Conservation (phyloP, 1,140 invertebrate species). For the Elysia chlorotica region DNA sequence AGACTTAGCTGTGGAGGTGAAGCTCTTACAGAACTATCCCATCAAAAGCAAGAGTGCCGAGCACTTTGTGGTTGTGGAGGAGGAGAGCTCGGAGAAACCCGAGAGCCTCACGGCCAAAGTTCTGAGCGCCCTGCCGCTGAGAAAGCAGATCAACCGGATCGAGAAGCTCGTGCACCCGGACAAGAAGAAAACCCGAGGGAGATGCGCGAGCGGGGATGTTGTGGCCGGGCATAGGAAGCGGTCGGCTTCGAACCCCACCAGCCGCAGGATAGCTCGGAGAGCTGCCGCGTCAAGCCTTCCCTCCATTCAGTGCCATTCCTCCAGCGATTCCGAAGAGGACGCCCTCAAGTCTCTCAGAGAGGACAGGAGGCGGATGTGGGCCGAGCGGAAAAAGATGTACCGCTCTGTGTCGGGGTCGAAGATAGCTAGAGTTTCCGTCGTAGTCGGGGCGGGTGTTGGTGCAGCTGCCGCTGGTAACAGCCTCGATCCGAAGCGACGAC, state of each 20-base stretch:
- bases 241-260: conserved; percentile 16
- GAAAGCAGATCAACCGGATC: neutral
- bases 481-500: neutral
- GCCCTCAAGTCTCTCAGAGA: neutral
- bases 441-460: neutral
- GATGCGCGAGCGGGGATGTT: neutral
- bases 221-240: conserved; percentile 2
- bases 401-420: conserved; percentile 13
- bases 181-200: conserved; percentile 3
- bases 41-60: conserved; percentile 22
- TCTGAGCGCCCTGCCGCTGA: neutral
- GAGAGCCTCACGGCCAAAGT: neutral
- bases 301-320: conserved; percentile 3
- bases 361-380: conserved; percentile 14
- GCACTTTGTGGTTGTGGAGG: conserved; percentile 16
- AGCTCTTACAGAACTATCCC: conserved; percentile 23
- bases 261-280: neutral
- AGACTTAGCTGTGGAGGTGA: conserved; percentile 32
- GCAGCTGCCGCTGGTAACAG: neutral
- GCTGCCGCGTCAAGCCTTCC: conserved; percentile 8
- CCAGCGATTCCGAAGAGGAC: conserved; percentile 21
- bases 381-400: conserved; percentile 16
- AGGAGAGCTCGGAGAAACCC: conserved; percentile 15
- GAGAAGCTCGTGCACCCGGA: neutral
- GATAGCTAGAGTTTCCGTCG: neutral